Base-by-base conservation (phyloP, 35 echinoderm and acorn worm species). In the Holothuria glaberrima region DNA sequence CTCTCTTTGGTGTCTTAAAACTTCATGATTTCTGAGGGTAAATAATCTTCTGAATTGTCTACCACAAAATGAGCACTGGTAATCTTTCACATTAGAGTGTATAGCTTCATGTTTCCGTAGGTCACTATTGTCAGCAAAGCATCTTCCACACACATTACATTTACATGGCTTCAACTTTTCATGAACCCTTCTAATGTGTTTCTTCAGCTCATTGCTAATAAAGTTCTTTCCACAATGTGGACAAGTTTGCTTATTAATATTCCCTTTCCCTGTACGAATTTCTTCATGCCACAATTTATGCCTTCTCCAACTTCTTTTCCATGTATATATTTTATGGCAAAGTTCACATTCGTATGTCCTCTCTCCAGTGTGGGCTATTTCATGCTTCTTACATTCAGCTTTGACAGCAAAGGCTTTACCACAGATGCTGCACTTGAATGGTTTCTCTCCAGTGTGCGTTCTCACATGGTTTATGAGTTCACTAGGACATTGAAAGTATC, bases 401-500 rank as follows among this genome's bases (percentile, higher is more conserved):
- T 78, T 78, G 10, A 25, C 13, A 5, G 50, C 50, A 48, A 78
- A 78, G 5, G 5, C 20, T 29, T 52, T 78, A 14, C 38, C 38
- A 35, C 74, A 78, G 33, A 12, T 48, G 21, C 27, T n/a, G 50
- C 74, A 78, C 21, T 22, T 41, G 33, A 24, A 78, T 3, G 41
- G 41, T 78, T 48, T 78, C 21, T 78, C 74, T 52, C 74, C 74
- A 50, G 74, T 78, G 74, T 78, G 74, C 24, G 4, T 78, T 14
- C 36, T 41, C 44, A 48, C 41, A 78, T 78, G 74, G 4, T 21
- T 41, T 24, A 24, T 41, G 21, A 78, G 74, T 12, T 17, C 20
- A 33, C 50, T 41, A 41, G 26, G n/a, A 22, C 38, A 48, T 6
- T 21, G 19, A 27, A 48, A 78, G n/a, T 17, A 22, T 28, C 50